Evolutionary conservation across 1,140 invertebrate genomes (phyloP).

Genomic region (Rhagoletis zephyria): DNA sequence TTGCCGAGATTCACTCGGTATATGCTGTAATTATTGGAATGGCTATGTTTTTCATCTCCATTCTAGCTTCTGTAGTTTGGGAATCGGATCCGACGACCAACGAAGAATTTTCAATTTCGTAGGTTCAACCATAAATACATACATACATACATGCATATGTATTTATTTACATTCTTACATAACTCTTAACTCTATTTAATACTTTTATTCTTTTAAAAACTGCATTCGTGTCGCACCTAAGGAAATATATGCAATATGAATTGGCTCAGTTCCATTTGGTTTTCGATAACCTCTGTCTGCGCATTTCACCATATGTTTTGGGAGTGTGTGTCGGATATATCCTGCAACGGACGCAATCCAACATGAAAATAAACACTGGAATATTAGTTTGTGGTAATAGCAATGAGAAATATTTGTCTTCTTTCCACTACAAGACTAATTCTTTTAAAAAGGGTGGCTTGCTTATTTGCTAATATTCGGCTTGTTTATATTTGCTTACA

Average conservation of each 20-base stretch:
- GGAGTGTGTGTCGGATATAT: constrained; percentile 73
- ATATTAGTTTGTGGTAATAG: constrained; percentile 58
- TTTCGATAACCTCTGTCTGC: constrained; percentile 73
- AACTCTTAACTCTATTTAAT: background rate
- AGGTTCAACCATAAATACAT: background rate
- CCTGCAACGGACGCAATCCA: constrained; percentile 68
- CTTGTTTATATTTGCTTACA: constrained; percentile 52
- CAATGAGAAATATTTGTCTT: background rate
- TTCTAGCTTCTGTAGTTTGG: constrained; percentile 55
- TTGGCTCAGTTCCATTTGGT: constrained; percentile 60
- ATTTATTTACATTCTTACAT: no score
- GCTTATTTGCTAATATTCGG: constrained; percentile 2
- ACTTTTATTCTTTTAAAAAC: background rate
- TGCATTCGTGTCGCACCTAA: background rate
- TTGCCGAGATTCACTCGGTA: constrained; percentile 56
- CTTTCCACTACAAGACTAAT: background rate
- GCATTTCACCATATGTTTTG: constrained; percentile 73
- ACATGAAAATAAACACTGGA: constrained; percentile 70
- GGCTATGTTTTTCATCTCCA: constrained; percentile 53
- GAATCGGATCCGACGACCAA: constrained; percentile 18
- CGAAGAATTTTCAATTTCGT: background rate
- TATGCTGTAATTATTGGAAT: constrained; percentile 57
- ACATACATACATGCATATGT: background rate
- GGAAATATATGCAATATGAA: constrained; percentile 28
- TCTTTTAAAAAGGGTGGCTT: constrained; percentile 52